Base-by-base conservation (phyloP, 2,797 vertebrate genomes). In the Halcyon leucocephala region DNA sequence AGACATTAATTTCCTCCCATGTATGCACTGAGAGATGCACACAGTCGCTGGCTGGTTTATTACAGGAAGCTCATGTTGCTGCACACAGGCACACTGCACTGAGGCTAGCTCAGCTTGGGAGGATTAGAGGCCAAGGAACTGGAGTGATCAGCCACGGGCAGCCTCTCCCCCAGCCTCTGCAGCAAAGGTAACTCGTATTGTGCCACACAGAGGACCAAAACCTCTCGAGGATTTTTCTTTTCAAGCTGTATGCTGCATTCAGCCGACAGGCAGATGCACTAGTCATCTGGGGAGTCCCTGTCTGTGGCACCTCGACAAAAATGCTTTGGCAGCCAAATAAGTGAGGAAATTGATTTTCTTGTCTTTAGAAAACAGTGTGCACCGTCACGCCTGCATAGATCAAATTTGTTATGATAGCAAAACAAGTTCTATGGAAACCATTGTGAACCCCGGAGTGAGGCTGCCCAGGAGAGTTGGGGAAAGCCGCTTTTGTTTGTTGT, bases 401-500 rank as follows among this genome's bases (percentile, higher is more conserved):
- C 92, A 73, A 98, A 97, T 98, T 97, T 99, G 99, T 99, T 99
- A 97, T 99, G 99, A 99, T 98, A 97, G 98, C 98, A 99, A 98
- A 99, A 98, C 98, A 98, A 98, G 96, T 97, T 98, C 99, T 99
- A 99, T 99, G 98, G 99, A 97, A 99, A 99, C 99, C 98, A 98
- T 98, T 99, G 99, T 99, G 98, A 98, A 98, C 96, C 90, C 96
- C 96, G 98, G 82, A 98, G 98, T 96, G 86, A 89, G 97, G 97
- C 98, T 98, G 98, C 98, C 98, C 98, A 97, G 98, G 98, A 98
- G 98, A 98, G 98, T 96, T 97, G 98, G 98, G 99, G 98, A 99
- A 99, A 99, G 98, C 99, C 99, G 39, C 98, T 97, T 98, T 98
- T 99, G 98, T 99, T 99, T 99, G 98, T 99, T 99, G 98, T 98